A percentile compares a stretch with the other conserved stretches of the same genome.
Evolutionary conservation across 2,888 invertebrate genomes (phyloP).

Genomic region (Drosophila antonietae): DNA sequence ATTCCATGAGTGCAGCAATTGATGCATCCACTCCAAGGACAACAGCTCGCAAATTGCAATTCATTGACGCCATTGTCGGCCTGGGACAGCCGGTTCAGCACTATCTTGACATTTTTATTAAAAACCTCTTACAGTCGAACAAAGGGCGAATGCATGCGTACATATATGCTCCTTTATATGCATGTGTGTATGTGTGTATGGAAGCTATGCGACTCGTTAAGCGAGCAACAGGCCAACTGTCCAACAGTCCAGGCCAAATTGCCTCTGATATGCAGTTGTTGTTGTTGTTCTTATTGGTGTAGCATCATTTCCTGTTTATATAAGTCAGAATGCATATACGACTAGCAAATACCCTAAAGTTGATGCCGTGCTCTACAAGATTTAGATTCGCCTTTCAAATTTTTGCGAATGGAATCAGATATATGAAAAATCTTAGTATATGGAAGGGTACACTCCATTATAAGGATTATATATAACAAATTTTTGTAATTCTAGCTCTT

Average conservation of each 20-base stretch:
- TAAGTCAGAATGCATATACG: neutral
- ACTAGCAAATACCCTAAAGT: neutral
- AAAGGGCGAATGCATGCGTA: slow-evolving; percentile 51
- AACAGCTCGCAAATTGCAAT: slow-evolving; percentile 50
- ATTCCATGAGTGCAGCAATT: slow-evolving; percentile 38
- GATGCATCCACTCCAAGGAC: slow-evolving; percentile 45
- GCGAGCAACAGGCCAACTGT: slow-evolving; percentile 24
- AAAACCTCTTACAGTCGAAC: slow-evolving; percentile 58
- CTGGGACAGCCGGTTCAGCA: neutral
- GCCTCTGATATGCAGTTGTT: slow-evolving; percentile 22
- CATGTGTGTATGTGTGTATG: slow-evolving; percentile 26
- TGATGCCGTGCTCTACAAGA: neutral
- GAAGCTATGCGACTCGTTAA: slow-evolving; percentile 73
- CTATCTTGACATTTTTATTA: slow-evolving; percentile 74
- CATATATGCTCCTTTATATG: neutral
- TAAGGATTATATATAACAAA: neutral
- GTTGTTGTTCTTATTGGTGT: slow-evolving; percentile 24
- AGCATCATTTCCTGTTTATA: slow-evolving; percentile 68
- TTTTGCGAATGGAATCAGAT: neutral
- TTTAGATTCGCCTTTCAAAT: too few relatives aligned
- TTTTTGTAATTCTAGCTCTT: neutral
- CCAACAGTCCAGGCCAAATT: slow-evolving; percentile 38
- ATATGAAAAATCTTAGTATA: too few relatives aligned
- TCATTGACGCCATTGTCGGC: slow-evolving; percentile 53
- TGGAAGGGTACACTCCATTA: accelerated